Base-by-base conservation (phyloP, 2,888 invertebrate species). In the Aspidiotus destructor region DNA sequence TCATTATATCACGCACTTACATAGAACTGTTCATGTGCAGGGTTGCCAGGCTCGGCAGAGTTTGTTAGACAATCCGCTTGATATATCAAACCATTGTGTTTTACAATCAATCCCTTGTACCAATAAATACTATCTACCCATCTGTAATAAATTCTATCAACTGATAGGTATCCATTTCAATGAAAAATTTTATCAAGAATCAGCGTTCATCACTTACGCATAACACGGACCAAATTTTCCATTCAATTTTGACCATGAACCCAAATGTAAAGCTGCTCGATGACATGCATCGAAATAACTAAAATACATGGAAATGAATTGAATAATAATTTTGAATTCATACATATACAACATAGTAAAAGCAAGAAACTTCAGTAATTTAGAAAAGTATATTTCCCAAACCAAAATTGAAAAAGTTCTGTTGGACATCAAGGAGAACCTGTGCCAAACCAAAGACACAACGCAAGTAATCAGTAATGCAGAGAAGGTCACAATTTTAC, bases 231-330 rank as follows among this genome's bases (percentile, higher is more conserved):
- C 52, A 58, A 57, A 57, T 52, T 67, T 67, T 11, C 67, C 67
- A 52, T 84, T 84, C 42, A 85, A 78, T 74, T 82, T 79, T 44
- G 82, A 81, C 86, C 92, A 93, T 70, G 83, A 80, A 6, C 96
- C 96, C 61, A 97, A 82, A 79, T 98, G 97, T 61, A 90, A 78
- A 0, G 95, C 88, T 70, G 93, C 88, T 74, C 92, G 83, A 77
- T 98, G 97, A 71, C 96, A 80, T 48, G 89, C 86, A 80, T 98
- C 96, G 75, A 92, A 88, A 76, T 92, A 91, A 72, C 80, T 80
- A 69, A 41, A 72, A 60, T 11, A 63, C 28, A 16, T n/a, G 17
- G 11, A 13, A 65, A 13, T 15, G n/a, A 55, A 57, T 57, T 13
- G 41, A 41, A 62, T 16, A 52, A 40, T 16, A 68, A 54, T 13